Evolutionary conservation across 2,797 vertebrate genomes (phyloP).

Genomic region (Phyllotis vaccarum): DNA sequence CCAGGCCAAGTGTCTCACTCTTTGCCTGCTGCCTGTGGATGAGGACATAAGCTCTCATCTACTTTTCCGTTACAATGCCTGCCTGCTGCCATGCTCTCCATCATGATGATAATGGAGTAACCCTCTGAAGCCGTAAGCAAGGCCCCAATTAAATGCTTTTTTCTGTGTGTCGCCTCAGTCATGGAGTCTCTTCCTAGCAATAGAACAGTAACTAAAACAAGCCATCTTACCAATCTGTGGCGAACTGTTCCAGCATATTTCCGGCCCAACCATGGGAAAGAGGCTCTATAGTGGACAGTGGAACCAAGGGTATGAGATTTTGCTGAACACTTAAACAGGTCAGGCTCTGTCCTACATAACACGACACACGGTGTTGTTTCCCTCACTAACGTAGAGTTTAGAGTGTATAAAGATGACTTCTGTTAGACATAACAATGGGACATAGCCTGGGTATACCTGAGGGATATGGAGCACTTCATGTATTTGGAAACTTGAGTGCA

Average conservation of each 20-base stretch:
- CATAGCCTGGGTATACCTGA: too few species aligned
- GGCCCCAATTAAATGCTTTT: too few species aligned
- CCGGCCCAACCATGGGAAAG: neutral
- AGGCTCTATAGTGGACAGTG: neutral
- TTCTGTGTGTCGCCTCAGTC: too few species aligned
- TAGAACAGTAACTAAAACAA: neutral
- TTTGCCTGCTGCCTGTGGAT: neutral
- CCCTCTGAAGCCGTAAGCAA: too few species aligned
- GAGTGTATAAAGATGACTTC: neutral
- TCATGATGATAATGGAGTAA: too few species aligned
- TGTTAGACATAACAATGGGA: too few species aligned
- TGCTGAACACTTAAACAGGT: too few species aligned
- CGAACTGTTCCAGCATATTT: neutral
- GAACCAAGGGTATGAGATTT: neutral
- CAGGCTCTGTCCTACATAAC: neutral
- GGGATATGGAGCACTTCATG: neutral
- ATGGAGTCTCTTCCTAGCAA: neutral
- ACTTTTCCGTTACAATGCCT: too few species aligned
- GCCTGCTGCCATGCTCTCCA: too few species aligned
- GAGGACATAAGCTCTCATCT: too few species aligned
- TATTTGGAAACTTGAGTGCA: too few species aligned
- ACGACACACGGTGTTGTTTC: neutral
- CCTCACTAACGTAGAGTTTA: neutral
- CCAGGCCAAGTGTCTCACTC: too few species aligned
- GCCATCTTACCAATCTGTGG: neutral